Evolutionary conservation across 1,140 invertebrate genomes (phyloP).

Genomic region (Calephelis virginiensis): DNA sequence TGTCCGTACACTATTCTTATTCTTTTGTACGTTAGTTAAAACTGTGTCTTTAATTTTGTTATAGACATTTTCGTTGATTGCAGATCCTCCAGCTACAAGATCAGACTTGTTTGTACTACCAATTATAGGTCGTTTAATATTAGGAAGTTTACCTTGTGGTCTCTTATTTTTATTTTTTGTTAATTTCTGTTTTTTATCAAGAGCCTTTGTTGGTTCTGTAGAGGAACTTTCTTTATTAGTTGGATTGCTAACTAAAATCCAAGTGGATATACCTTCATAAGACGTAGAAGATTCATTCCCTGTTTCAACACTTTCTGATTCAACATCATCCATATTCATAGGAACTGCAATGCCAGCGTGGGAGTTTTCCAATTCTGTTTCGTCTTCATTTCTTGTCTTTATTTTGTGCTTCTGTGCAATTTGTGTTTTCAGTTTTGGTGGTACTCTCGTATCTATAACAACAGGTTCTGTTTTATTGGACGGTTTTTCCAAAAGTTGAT

Average conservation of each 20-base stretch:
- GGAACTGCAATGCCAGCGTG: constrained; percentile 81
- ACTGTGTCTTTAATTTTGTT: constrained; percentile 78
- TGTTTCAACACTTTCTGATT: constrained; percentile 70
- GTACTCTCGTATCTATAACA: constrained; percentile 80
- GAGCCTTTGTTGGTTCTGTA: constrained; percentile 62
- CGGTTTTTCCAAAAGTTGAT: constrained; percentile 73
- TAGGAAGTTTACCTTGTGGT: constrained; percentile 46
- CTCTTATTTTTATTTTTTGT: constrained; percentile 63
- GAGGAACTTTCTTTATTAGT: constrained; percentile 49
- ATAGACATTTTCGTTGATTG: constrained; percentile 74
- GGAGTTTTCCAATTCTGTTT: constrained; percentile 68
- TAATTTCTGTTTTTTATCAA: constrained; percentile 66
- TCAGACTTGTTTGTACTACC: constrained; percentile 75
- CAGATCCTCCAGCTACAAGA: constrained; percentile 71
- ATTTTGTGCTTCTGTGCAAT: constrained; percentile 66
- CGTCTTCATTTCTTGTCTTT: constrained; percentile 65
- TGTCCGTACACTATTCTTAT: constrained; percentile 58
- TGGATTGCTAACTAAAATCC: constrained; percentile 83
- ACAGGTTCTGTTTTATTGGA: constrained; percentile 57
- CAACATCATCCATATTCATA: constrained; percentile 76
- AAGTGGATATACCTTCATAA: constrained; percentile 85
- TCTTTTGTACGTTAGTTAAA: constrained; percentile 72
- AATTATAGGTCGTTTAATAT: constrained; percentile 58
- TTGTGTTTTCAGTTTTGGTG: constrained; percentile 80
- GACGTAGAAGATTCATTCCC: constrained; percentile 79